These are phyloP conservation scores for Thalpophila matura DNA, from an alignment of 2,888 invertebrate genomes.

Conservation along the genomic window DNA sequence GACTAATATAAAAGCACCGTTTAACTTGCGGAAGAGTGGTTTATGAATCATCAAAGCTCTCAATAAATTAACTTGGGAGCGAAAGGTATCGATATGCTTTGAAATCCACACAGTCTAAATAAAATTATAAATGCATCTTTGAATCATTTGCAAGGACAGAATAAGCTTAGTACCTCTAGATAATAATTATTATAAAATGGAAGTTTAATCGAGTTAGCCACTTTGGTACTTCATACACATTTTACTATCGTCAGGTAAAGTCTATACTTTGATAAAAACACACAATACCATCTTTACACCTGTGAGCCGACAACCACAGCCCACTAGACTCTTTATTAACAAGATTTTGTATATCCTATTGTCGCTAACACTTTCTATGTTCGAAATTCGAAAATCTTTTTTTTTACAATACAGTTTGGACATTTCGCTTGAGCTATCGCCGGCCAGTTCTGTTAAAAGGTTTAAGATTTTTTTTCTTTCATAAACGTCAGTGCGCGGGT, in stretches of 20 bases:
- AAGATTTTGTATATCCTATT: slow-evolving; percentile 90
- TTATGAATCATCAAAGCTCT: slow-evolving; percentile 57
- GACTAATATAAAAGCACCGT: slow-evolving; percentile 37
- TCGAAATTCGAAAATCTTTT: slow-evolving; percentile 80
- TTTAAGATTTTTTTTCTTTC: slow-evolving; percentile 83
- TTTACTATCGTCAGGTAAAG: slow-evolving; percentile 39
- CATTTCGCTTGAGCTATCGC: slow-evolving; percentile 91
- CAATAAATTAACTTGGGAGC: slow-evolving; percentile 11
- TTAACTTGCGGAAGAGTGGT: slow-evolving; percentile 45
- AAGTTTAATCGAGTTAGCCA: slow-evolving; percentile 32
- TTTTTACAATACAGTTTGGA: slow-evolving; percentile 84
- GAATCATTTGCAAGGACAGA: background rate
- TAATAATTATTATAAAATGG: background rate
- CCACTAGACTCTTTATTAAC: slow-evolving; percentile 88
- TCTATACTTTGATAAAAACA: slow-evolving; percentile 32
- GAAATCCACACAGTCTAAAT: slow-evolving; percentile 18
- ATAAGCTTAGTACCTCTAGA: no score
- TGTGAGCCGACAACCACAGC: slow-evolving; percentile 42
- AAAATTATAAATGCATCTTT: slow-evolving; percentile 16
- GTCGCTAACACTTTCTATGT: slow-evolving; percentile 90
- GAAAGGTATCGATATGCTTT: slow-evolving; percentile 9
- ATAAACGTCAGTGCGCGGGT: slow-evolving; percentile 85
- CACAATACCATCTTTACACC: slow-evolving; percentile 54
- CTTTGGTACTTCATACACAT: slow-evolving; percentile 17
- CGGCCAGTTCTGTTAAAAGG: slow-evolving; percentile 89